Percentiles rank a stretch among this genome's conserved stretches.
Evolutionary conservation across 2,113 vertebrate genomes (phyloP).

Genomic region (Tylochromis polylepis): DNA sequence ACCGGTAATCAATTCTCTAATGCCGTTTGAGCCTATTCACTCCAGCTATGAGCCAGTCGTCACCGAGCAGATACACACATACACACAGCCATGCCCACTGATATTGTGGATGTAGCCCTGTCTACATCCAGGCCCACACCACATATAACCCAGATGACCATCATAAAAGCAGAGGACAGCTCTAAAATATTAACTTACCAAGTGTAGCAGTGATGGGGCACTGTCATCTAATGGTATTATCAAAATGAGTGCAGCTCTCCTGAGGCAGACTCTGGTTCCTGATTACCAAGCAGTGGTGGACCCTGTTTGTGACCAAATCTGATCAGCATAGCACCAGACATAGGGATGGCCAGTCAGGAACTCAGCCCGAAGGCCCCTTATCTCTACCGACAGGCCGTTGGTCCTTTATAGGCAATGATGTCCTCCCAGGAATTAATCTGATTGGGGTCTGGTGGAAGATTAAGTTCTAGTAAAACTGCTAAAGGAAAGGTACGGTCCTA

Average conservation of each 20-base stretch:
- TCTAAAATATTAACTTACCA: conserved; percentile 60
- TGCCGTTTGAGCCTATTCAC: conserved; percentile 65
- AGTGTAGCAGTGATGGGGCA: conserved; percentile 47
- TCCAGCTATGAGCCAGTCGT: conserved; percentile 36
- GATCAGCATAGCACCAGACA: conserved; percentile 69
- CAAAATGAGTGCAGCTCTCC: conserved; percentile 57
- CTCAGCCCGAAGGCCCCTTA: conserved; percentile 40
- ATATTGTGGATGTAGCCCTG: not conserved
- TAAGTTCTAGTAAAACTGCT: not conserved
- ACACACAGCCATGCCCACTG: not conserved
- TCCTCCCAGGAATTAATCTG: conserved; percentile 42
- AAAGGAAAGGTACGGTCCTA: conserved; percentile 3
- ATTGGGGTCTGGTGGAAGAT: conserved; percentile 38
- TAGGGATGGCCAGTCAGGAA: conserved; percentile 48
- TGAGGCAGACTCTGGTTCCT: conserved; percentile 62
- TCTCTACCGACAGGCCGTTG: conserved; percentile 36
- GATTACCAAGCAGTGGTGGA: conserved; percentile 48
- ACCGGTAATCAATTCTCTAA: conserved; percentile 78
- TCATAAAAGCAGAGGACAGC: conserved; percentile 34
- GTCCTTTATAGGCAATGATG: conserved; percentile 31
- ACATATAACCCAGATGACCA: conserved; percentile 54
- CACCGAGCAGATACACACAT: not conserved
- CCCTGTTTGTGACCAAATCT: conserved; percentile 59
- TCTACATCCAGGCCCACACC: not conserved
- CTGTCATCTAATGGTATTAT: conserved; percentile 68